Base-by-base conservation (phyloP, 2,797 vertebrate species). In the Emydoidea blandingii region DNA sequence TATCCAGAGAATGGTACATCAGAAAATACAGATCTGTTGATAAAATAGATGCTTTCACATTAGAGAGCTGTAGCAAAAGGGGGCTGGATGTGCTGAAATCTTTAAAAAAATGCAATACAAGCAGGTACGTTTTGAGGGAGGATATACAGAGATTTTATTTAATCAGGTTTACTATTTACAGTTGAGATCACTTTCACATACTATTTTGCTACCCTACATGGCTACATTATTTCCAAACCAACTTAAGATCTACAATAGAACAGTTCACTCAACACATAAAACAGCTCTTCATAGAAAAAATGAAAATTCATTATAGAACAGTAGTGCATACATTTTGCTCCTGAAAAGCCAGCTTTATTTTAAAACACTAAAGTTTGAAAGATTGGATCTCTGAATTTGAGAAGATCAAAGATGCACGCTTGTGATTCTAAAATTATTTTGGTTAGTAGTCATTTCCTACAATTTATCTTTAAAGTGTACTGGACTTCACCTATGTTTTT, bases 91-190 rank as follows among this genome's bases (percentile, higher is more conserved):
- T 54, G 18, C 34, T 47, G 47, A 53, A 65, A 15, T 44, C 62
- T 52, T 18, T 6, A 4, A 74, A 79, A 91, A 94, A 37, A 18
- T 57, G 95, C 94, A 72, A 80, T 41, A 31, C 41, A 52, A 81
- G 34, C 2, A 37, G 41, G n/a, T 41, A n/a, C 25, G 65, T 83
- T 79, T 79, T 72, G 86, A 94, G 96, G 97, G 96, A 97, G 98
- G 98, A 98, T 98, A 97, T 98, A 98, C 96, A 98, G 97, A 97
- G 97, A 92, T 98, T 98, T 97, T 98, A 98, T 98, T 98, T 98
- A 95, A 98, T 98, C 97, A 98, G 97, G 97, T 97, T 97, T 97
- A 97, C 98, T 98, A 99, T 99, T 99, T 99, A 99, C 99, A 99
- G 95, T 97, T 98, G 96, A 98, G 97, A 98, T 98, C 97, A 98